A percentile compares a stretch with the other conserved stretches of the same genome.
Evolutionary conservation across 2,888 invertebrate genomes (phyloP).

Genomic region (Idaea straminata): DNA sequence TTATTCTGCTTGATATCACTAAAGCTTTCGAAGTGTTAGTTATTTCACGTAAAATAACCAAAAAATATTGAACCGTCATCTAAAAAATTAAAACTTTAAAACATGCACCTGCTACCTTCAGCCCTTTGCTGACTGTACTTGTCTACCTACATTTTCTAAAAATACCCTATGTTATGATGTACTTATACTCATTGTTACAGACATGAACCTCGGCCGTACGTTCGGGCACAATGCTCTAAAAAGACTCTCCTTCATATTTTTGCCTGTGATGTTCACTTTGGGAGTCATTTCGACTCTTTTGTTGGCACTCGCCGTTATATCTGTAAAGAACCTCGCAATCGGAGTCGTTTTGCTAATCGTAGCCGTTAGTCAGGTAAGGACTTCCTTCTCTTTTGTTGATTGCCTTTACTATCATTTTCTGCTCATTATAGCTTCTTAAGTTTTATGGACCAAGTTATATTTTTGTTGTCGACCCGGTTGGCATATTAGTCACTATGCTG

Average conservation of each 20-base stretch:
- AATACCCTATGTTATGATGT: not conserved
- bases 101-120: too few species aligned
- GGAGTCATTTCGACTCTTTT: slow-evolving; percentile 87
- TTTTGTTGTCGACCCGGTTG: too few species aligned
- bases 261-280: slow-evolving; percentile 87
- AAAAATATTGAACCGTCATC: too few species aligned
- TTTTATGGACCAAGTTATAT: too few species aligned
- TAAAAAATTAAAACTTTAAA: too few species aligned
- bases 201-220: slow-evolving; percentile 81
- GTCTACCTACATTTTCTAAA: too few species aligned
- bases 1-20: too few species aligned
- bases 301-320: slow-evolving; percentile 85
- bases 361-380: slow-evolving; percentile 78
- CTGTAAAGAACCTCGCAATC: slow-evolving; percentile 86
- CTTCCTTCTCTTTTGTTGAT: not conserved
- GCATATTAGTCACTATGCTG: too few species aligned
- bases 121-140: too few species aligned
- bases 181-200: slow-evolving; percentile 39
- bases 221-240: slow-evolving; percentile 86
- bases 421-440: too few species aligned
- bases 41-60: too few species aligned
- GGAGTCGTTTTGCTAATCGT: slow-evolving; percentile 83
- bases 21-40: too few species aligned
- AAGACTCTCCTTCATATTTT: slow-evolving; percentile 84
- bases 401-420: not conserved